A percentile compares a stretch with the other conserved stretches of the same genome.
Evolutionary conservation across 1,140 invertebrate genomes (phyloP).

Genomic region (Oscheius sp.): DNA sequence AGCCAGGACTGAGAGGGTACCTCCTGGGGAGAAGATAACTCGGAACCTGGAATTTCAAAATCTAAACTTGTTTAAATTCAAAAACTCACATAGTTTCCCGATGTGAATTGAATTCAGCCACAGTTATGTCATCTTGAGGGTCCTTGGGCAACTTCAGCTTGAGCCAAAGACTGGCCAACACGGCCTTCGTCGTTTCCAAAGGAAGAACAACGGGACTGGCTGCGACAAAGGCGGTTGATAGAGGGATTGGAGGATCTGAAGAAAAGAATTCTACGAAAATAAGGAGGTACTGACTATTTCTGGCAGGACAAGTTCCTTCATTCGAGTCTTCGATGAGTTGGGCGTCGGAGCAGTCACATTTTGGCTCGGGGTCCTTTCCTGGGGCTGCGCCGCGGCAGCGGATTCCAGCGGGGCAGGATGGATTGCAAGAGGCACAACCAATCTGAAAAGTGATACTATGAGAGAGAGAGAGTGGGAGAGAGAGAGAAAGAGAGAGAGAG

Average conservation of each 20-base stretch:
- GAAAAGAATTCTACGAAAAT: neutral
- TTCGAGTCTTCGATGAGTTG: constrained; percentile 3
- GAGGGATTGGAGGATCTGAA: constrained; percentile 19
- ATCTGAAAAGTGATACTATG: neutral
- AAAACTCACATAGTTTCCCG: constrained; percentile 25
- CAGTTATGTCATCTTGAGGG: neutral
- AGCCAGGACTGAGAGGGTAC: neutral
- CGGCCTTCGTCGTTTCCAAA: constrained; percentile 18
- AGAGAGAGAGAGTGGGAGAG: neutral
- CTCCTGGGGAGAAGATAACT: neutral
- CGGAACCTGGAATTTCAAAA: neutral
- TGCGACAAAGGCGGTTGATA: constrained; percentile 15
- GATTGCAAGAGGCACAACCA: neutral
- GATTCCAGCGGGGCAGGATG: constrained; percentile 10
- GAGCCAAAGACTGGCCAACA: constrained; percentile 18
- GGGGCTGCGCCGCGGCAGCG: constrained; percentile 12
- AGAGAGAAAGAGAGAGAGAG: no score
- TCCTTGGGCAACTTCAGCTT: constrained; percentile 20
- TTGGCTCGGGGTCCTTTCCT: neutral
- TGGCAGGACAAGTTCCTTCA: constrained; percentile 11
- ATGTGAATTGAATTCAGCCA: constrained; percentile 31
- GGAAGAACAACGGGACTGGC: constrained; percentile 11
- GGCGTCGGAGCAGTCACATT: constrained; percentile 29
- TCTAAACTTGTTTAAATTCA: neutral
- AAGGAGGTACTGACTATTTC: neutral